A percentile compares a stretch with the other conserved stretches of the same genome.
These are phyloP conservation scores for Notechis scutatus DNA, from an alignment of 2,113 vertebrate species.

Conservation along the genomic window DNA sequence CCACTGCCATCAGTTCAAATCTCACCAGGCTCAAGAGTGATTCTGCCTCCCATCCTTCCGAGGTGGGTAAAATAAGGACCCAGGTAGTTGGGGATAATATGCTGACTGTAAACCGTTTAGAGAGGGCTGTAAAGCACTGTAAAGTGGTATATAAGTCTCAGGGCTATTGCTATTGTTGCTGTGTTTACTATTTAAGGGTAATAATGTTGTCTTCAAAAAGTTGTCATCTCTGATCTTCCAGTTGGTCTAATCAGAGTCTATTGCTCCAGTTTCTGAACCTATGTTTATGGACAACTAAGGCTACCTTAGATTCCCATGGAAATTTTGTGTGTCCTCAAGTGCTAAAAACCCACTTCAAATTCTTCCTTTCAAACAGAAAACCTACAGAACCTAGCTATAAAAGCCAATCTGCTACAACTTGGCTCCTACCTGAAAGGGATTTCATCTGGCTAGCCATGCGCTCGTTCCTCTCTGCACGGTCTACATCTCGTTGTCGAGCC, in stretches of 20 bases:
- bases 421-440: not conserved
- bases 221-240: not conserved
- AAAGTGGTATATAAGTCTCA: not conserved
- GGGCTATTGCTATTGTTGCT: not conserved
- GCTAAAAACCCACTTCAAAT: not conserved
- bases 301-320: not conserved
- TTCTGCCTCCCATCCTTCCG: too few relatives aligned
- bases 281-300: not conserved
- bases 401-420: not conserved
- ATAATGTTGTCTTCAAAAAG: not conserved
- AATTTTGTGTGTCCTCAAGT: not conserved
- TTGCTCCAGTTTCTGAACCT: not conserved
- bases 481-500: conserved; percentile 51
- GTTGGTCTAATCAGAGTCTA: not conserved
- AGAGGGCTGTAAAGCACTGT: too few relatives aligned
- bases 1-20: too few relatives aligned
- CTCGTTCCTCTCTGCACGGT: not conserved
- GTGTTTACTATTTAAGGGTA: not conserved
- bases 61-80: too few relatives aligned
- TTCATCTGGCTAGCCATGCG: not conserved
- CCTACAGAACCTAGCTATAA: not conserved
- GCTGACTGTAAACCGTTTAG: too few relatives aligned
- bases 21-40: too few relatives aligned
- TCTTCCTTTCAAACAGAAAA: not conserved
- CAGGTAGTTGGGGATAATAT: too few relatives aligned